Evolutionary conservation across 2,888 invertebrate genomes (phyloP), one percentile per base, ranked within the genome.

Genomic region (Clivina fossor): DNA sequence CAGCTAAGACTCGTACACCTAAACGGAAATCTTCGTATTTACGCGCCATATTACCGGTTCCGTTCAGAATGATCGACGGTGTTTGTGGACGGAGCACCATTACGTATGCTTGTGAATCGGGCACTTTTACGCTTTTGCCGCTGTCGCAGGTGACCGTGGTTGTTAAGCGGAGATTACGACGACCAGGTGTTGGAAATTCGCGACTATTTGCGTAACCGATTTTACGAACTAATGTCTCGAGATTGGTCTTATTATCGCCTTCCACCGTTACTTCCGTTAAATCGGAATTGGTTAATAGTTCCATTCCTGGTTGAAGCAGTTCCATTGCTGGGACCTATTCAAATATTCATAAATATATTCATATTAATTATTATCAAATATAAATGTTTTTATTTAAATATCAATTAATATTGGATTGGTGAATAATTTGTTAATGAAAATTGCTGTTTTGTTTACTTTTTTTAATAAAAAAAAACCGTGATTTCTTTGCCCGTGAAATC

Each of bases 191-290:
- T 11, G 97, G 96, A 77, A 88, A 92, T 65, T 88, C 85, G 55
- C 95, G 82, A 9, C 88, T 86, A 75, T 98, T 98, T 5, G 90
- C 87, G 75, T 98, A 98, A 46, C 93, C 88, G 63, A 98, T 86
- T 68, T 89, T 86, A 4, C 90, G 84, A 58, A 94, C 80, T 41
- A 95, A 72, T 2, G 85, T 87, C 74, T 95, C 94, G 62, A 96
- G 83, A 70, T 95, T 93, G 9, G 88, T 89, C 61, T 90, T 87
- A 70, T 92, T 93, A 70, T 90, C 90, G 1, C 95, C 93, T 68
- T 93, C 92, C 65, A 96, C 90, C 11, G 90, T 90, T 41, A 96
- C 89, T 62, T 94, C 92, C 48, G 92, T 90, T 71, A 91, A 75
- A 65, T 90, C 90, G 32, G 82, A 82, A 68, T 86, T 87, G 8